These are phyloP conservation scores for Atta colombica DNA, from an alignment of 1,140 invertebrate genomes.

Conservation along the genomic window DNA sequence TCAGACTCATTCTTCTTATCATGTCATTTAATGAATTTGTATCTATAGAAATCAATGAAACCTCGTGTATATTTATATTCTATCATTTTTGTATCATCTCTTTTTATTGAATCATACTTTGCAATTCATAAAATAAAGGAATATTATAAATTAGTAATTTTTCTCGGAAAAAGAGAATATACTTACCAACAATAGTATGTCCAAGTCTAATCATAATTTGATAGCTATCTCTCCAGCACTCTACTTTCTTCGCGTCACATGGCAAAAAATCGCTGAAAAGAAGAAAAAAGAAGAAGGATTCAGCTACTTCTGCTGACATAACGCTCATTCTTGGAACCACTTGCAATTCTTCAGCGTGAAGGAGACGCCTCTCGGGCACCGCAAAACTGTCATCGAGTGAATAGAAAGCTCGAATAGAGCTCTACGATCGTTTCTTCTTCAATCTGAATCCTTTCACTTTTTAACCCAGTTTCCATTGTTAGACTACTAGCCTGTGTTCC, in stretches of 20 bases:
- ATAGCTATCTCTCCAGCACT: not conserved
- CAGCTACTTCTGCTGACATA: not conserved
- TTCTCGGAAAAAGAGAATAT: not conserved
- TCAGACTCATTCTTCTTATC: not conserved
- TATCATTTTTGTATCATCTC: not conserved
- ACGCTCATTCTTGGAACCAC: not conserved
- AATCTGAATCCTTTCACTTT: slow-evolving; percentile 83
- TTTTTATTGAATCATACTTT: not conserved
- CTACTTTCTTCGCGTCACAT: not conserved
- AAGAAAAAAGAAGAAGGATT: not conserved
- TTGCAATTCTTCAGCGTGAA: slow-evolving; percentile 13
- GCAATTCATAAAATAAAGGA: not conserved
- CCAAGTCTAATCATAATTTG: not conserved
- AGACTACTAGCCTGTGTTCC: slow-evolving; percentile 61
- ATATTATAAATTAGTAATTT: not conserved
- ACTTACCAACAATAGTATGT: not conserved
- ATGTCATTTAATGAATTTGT: not conserved
- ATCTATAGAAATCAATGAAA: not conserved
- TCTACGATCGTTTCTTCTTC: slow-evolving; percentile 59
- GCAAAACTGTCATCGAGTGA: slow-evolving; percentile 22
- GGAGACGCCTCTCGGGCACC: not conserved
- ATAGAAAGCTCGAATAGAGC: slow-evolving; percentile 59
- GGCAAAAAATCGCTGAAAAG: not conserved
- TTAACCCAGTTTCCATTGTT: slow-evolving; percentile 83
- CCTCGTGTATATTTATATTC: not conserved